phyloP scores from a whole-genome alignment of 1,140 invertebrate genomes.

The Helicoverpa armigera region DNA sequence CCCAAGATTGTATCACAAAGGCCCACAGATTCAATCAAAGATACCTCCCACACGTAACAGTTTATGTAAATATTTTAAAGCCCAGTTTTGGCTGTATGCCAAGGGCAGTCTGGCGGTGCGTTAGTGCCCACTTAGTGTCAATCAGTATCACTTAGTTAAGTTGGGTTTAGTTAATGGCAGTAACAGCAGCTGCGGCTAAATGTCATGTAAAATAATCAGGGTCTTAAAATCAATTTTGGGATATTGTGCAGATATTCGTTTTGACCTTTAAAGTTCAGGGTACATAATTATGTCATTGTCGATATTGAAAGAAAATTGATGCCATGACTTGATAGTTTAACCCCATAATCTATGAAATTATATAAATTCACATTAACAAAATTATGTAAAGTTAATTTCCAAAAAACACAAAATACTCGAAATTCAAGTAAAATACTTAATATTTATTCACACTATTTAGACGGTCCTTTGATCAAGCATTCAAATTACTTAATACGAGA shows the following conservation, averaged over 20 bases:
- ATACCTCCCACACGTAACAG: slow-evolving; percentile 10
- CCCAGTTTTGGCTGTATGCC: not conserved
- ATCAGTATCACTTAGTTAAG: slow-evolving; percentile 24
- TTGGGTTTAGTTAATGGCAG: slow-evolving; percentile 5
- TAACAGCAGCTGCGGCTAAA: not conserved
- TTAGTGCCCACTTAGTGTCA: slow-evolving; percentile 24
- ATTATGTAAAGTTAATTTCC: too few species aligned
- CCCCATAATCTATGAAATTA: too few species aligned
- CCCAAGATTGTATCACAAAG: not conserved
- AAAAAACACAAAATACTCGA: too few species aligned
- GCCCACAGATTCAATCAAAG: slow-evolving; percentile 19
- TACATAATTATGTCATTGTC: too few species aligned
- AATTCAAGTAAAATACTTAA: too few species aligned
- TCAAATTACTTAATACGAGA: slow-evolving; percentile 27
- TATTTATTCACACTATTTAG: not conserved
- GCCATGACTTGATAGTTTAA: too few species aligned
- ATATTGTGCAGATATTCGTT: not conserved
- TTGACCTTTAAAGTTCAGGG: too few species aligned
- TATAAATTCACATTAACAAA: too few species aligned
- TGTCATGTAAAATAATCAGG: slow-evolving; percentile 6
- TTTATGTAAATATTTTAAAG: slow-evolving; percentile 1
- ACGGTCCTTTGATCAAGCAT: slow-evolving; percentile 1
- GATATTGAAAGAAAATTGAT: too few species aligned
- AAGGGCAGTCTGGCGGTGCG: not conserved
- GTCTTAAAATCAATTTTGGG: not conserved